Base-by-base conservation (phyloP, 2,113 vertebrate genomes). In the Numida meleagris region DNA sequence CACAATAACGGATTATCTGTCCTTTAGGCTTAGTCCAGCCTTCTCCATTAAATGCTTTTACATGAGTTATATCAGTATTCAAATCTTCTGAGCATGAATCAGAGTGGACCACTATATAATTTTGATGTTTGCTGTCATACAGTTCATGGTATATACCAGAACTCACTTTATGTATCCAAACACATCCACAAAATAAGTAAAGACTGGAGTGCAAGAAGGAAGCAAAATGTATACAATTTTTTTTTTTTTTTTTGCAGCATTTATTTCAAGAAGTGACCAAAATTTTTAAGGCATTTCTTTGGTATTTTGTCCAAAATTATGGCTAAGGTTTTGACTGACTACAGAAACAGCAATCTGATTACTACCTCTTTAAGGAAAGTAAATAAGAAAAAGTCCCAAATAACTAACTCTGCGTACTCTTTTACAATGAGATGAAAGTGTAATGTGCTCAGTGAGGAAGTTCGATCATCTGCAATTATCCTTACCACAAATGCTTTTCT, bases 141-240 rank as follows among this genome's bases (percentile, higher is more conserved):
- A 58, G 23, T 25, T 5, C 46, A 34, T 4, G 40, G 9, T 10
- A 34, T 33, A 76, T 27, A 79, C 3, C 18, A 33, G 14, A 85
- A 48, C 12, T 57, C 40, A n/a, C 11, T 79, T 38, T 38, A 74
- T 6, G 24, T 31, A 55, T 9, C 18, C 10, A 65, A 73, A 82
- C 1, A 2, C 4, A 6, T 8, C 9, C 9, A 58, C 4, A 19
- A 48, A 73, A 6, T 19, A 36, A 11, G 7, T 6, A 15, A 66
- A 34, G 43, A 31, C 7, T 72, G 6, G 10, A n/a, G 9, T 55
- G 48, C 2, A 58, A 36, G 20, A 84, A 43, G 11, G 17, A 68
- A 48, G 7, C 2, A 80, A 77, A 78, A 15, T 5, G 6, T 3
- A 29, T 5, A 38, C 0, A 19, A 5, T 36, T 80, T 48, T 68